Base-by-base conservation (phyloP, 2,888 invertebrate species). In the Heliconius aoede region DNA sequence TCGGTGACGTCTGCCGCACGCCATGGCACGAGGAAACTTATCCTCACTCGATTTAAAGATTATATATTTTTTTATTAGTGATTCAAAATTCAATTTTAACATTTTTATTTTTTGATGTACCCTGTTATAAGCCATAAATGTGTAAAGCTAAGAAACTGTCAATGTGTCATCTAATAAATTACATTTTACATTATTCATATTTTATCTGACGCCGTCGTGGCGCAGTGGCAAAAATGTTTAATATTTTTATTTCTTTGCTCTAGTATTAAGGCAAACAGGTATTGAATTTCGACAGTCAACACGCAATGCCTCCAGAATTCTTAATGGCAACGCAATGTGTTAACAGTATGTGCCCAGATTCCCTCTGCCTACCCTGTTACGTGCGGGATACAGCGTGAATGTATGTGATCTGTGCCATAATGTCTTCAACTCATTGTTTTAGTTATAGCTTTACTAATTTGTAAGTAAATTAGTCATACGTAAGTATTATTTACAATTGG, bases 401-500 rank as follows among this genome's bases (percentile, higher is more conserved):
- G 18, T 21, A 46, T 21, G 46, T 46, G 15, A 9, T n/a, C 32
- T n/a, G n/a, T 13, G 15, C 5, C 36, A 64, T 15, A 65, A 36
- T 65, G 24, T 32, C 24, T 5, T 65, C 7, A 65, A 24, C 65
- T n/a, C 13, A 65, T 26, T 24, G 24, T 40, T 13, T 5, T 24
- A 8, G 15, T 51, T 28, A 8, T 21, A 13, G n/a, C 51, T 26
- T 51, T 28, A 46, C 9, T 7, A 15, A 69, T 24, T 51, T 69
- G n/a, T n/a, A 30, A 69, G 55, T 9, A 72, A 72, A 40, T 72
- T 72, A 36, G 58, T 40, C 24, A 72, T 72, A 40, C 28, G 30
- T 55, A 32, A 30, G 30, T 30, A 55, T 55, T 61, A 24, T 32
- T 36, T 24, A 36, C 74, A 74, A 79, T 79, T 55, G 68, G 51